phyloP scores from a whole-genome alignment of 2,888 invertebrate genomes.

The Chalcis sispes region DNA sequence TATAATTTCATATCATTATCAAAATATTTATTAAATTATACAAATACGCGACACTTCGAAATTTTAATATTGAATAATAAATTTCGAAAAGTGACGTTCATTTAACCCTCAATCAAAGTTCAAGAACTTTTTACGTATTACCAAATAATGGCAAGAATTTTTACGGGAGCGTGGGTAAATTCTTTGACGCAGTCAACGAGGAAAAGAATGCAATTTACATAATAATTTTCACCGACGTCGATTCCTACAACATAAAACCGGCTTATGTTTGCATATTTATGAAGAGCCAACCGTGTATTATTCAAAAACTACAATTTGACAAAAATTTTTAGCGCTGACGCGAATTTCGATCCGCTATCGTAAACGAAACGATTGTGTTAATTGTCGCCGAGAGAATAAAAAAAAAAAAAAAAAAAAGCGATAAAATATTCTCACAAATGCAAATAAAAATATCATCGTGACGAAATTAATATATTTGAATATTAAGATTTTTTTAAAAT shows the following conservation, averaged over 20 bases:
- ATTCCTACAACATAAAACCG: neutral
- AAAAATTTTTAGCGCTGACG: slow-evolving; percentile 3
- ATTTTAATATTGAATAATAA: neutral
- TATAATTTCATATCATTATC: too few relatives aligned
- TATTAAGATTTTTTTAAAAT: too few relatives aligned
- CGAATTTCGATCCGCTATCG: neutral
- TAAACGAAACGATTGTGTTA: neutral
- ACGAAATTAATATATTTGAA: too few relatives aligned
- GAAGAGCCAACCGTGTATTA: neutral
- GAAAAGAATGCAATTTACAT: slow-evolving; percentile 26
- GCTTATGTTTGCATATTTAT: neutral
- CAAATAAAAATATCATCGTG: too few relatives aligned
- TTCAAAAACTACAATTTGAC: neutral
- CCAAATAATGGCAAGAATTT: slow-evolving; percentile 8
- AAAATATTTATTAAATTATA: too few relatives aligned
- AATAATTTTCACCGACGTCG: slow-evolving; percentile 16
- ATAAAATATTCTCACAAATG: too few relatives aligned
- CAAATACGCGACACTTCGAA: too few relatives aligned
- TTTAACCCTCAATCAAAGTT: too few relatives aligned
- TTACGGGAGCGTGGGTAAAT: slow-evolving; percentile 16
- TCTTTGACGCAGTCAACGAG: slow-evolving; percentile 12
- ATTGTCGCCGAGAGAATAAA: neutral
- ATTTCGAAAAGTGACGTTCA: neutral
- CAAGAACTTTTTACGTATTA: neutral
- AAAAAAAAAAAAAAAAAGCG: too few relatives aligned